Evolutionary conservation across 1,140 invertebrate genomes (phyloP).

Genomic region (Babylonia areolata): DNA sequence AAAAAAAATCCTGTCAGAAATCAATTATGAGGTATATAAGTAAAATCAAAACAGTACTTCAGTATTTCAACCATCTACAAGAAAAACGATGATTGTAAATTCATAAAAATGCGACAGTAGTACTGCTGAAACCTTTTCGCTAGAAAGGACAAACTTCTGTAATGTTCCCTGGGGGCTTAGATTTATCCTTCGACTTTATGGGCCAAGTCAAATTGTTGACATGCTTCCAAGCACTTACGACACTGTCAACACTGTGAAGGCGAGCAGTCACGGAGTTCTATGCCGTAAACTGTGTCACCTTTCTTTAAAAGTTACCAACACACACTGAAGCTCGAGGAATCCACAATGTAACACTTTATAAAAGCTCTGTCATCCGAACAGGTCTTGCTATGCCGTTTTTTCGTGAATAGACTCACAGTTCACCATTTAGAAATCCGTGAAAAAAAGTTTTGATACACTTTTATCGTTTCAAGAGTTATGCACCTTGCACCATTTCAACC

Average conservation of each 20-base stretch:
- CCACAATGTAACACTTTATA: neutral
- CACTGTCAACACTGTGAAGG: neutral
- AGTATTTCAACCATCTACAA: too few relatives aligned
- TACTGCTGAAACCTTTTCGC: too few relatives aligned
- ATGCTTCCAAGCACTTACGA: neutral
- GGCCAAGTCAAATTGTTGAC: slow-evolving; percentile 1
- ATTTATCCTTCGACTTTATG: neutral
- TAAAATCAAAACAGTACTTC: too few relatives aligned
- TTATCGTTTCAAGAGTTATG: slow-evolving; percentile 26
- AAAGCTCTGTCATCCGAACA: neutral
- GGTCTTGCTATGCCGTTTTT: neutral
- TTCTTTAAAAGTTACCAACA: too few relatives aligned
- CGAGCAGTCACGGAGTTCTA: neutral
- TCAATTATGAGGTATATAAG: too few relatives aligned
- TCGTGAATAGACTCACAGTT: too few relatives aligned
- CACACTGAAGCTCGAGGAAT: too few relatives aligned
- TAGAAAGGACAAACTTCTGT: too few relatives aligned
- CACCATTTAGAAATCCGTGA: neutral
- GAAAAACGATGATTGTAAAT: too few relatives aligned
- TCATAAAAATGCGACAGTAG: too few relatives aligned
- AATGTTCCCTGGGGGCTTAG: neutral
- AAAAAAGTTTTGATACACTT: slow-evolving; percentile 15
- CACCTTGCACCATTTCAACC: slow-evolving; percentile 4
- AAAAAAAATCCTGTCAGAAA: too few relatives aligned
- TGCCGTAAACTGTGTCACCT: neutral